Evolutionary conservation across 1,140 invertebrate genomes (phyloP).

Genomic region (Olivierus martensii): DNA sequence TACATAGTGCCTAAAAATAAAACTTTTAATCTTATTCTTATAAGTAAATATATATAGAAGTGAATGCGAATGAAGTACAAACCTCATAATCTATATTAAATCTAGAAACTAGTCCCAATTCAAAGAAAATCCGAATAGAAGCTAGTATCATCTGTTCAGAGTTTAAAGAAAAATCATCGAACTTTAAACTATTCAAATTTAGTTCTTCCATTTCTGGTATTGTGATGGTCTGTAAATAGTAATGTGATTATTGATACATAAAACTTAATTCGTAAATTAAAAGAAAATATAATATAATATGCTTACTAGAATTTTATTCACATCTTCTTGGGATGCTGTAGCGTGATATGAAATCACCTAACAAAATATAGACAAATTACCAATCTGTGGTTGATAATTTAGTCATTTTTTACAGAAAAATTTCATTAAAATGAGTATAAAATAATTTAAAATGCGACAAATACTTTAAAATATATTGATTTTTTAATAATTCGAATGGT

Average conservation of each 20-base stretch:
- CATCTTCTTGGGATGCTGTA: constrained; percentile 33
- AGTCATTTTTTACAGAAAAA: too few species aligned
- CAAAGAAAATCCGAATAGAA: constrained; percentile 36
- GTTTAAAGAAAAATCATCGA: constrained; percentile 38
- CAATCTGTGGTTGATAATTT: too few species aligned
- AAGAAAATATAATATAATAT: background rate
- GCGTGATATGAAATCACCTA: constrained; percentile 36
- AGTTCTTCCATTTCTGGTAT: constrained; percentile 28
- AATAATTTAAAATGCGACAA: too few species aligned
- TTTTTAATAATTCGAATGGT: too few species aligned
- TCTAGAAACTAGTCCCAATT: constrained; percentile 27
- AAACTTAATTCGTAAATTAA: too few species aligned
- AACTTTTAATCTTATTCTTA: too few species aligned
- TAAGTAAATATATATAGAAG: background rate
- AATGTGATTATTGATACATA: too few species aligned
- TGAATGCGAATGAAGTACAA: background rate
- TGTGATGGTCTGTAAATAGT: constrained; percentile 21
- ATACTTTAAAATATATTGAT: too few species aligned
- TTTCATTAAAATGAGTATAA: too few species aligned
- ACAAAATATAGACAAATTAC: too few species aligned
- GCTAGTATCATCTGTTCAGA: constrained; percentile 40
- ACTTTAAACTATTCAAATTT: constrained; percentile 31
- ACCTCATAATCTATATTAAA: constrained; percentile 26
- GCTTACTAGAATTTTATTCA: constrained; percentile 21
- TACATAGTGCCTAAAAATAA: constrained; percentile 31